A percentile compares a stretch with the other conserved stretches of the same genome.
Evolutionary conservation across 23 tunicate genomes (phyloP).

Genomic region (Styela clava): DNA sequence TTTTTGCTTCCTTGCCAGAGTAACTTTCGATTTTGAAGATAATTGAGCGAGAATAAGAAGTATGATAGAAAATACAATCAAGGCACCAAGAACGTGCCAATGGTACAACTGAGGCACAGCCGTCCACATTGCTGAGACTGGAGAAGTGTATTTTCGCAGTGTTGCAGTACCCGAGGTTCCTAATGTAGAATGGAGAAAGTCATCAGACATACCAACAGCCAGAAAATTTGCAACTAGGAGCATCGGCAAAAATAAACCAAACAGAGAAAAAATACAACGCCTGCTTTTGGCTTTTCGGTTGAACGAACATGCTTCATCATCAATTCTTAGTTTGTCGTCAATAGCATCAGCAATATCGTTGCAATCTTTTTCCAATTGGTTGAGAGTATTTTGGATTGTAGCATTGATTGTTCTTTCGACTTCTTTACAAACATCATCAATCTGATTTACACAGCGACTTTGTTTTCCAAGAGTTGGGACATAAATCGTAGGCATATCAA

Average conservation of each 20-base stretch:
- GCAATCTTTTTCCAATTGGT: slow-evolving; percentile 87
- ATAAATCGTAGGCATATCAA: slow-evolving; percentile 95
- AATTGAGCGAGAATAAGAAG: slow-evolving; percentile 57
- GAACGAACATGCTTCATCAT: slow-evolving; percentile 63
- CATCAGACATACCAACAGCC: slow-evolving; percentile 50
- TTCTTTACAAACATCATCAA: slow-evolving; percentile 88
- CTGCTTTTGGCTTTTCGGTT: slow-evolving; percentile 61
- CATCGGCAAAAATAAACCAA: slow-evolving; percentile 48
- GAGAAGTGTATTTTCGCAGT: slow-evolving; percentile 56
- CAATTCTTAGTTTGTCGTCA: slow-evolving; percentile 18
- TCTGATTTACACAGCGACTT: slow-evolving; percentile 87
- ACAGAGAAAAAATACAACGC: slow-evolving; percentile 33
- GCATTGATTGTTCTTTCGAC: slow-evolving; percentile 90
- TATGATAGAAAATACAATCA: slow-evolving; percentile 40
- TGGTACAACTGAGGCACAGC: slow-evolving; percentile 42
- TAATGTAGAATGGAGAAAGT: slow-evolving; percentile 27
- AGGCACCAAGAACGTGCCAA: slow-evolving; percentile 42
- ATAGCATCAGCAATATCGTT: slow-evolving; percentile 61
- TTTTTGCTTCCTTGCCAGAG: slow-evolving; percentile 58
- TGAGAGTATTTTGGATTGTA: slow-evolving; percentile 85
- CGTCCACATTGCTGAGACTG: slow-evolving; percentile 59
- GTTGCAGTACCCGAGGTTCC: slow-evolving; percentile 39
- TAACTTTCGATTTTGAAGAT: slow-evolving; percentile 41
- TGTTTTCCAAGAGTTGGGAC: slow-evolving; percentile 80
- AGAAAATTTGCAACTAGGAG: slow-evolving; percentile 54